phyloP scores from a whole-genome alignment of 2,797 vertebrate species.

The Oryzias sinensis region DNA sequence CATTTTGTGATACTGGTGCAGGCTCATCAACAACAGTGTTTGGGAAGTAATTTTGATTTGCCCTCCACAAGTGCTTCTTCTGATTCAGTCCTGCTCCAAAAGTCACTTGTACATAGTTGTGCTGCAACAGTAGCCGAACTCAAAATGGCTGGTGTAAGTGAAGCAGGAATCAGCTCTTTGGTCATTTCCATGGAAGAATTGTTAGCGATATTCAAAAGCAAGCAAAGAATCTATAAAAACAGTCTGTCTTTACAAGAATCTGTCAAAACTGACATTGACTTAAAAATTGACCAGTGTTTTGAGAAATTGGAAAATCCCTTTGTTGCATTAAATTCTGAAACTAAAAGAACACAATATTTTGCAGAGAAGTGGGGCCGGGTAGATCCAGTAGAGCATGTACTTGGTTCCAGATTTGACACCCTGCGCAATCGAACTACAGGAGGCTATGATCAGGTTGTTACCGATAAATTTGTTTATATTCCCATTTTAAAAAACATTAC shows the following conservation, averaged over 20 bases:
- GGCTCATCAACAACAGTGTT: conserved; percentile 1
- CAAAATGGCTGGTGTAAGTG: conserved; percentile 16
- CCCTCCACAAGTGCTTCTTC: neutral
- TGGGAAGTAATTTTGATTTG: neutral
- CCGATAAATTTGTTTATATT: conserved; percentile 33
- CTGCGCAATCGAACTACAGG: conserved; percentile 15
- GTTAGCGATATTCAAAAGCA: conserved; percentile 16
- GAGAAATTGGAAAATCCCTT: conserved; percentile 23
- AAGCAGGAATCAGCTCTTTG: conserved; percentile 20
- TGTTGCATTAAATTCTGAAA: conserved; percentile 10
- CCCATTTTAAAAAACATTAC: conserved; percentile 24
- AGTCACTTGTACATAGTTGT: neutral
- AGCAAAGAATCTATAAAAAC: conserved; percentile 14
- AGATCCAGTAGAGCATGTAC: conserved; percentile 18
- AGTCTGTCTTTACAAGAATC: conserved; percentile 16
- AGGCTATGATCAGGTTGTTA: conserved; percentile 24
- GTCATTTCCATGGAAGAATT: conserved; percentile 14
- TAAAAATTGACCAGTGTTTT: conserved; percentile 12
- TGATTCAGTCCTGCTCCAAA: neutral
- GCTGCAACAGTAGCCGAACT: conserved; percentile 9
- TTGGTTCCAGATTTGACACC: conserved; percentile 33
- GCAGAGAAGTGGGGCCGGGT: conserved; percentile 8
- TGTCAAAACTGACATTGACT: conserved; percentile 13
- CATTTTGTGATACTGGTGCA: neutral
- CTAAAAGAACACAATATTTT: conserved; percentile 12